Conservation (phyloP, 2,113 vertebrate species). For the Seriola rivoliana region DNA sequence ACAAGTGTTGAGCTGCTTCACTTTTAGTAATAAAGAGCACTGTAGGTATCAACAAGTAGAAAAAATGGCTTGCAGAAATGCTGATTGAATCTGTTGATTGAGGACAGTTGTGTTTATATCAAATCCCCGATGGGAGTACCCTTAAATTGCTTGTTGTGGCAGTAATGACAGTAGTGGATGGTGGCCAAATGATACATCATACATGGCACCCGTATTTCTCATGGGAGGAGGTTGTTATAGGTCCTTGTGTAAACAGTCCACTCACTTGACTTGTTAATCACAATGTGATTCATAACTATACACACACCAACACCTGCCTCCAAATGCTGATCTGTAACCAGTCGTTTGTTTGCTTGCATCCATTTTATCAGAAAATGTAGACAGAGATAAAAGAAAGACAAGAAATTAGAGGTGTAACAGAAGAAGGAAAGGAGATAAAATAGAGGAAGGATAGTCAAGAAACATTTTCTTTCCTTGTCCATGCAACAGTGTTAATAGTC, state of each 20-base stretch:
- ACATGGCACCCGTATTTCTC: slow-evolving; percentile 19
- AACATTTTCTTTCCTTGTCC: neutral
- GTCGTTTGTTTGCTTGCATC: neutral
- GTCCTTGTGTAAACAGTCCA: slow-evolving; percentile 42
- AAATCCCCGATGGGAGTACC: neutral
- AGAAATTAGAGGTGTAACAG: neutral
- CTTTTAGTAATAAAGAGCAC: neutral
- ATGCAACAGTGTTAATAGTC: neutral
- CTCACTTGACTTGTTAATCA: slow-evolving; percentile 26
- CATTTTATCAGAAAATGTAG: slow-evolving; percentile 22
- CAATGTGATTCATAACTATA: slow-evolving; percentile 22
- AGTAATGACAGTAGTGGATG: slow-evolving; percentile 27
- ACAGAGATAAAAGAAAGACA: neutral
- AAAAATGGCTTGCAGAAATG: slow-evolving; percentile 12
- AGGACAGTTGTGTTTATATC: slow-evolving; percentile 23
- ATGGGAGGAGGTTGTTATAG: slow-evolving; percentile 19
- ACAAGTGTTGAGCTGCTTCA: neutral
- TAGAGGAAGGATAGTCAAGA: neutral
- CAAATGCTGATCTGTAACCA: neutral
- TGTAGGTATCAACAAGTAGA: neutral
- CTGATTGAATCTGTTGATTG: slow-evolving; percentile 32
- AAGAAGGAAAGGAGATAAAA: slow-evolving; percentile 1
- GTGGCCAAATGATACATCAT: slow-evolving; percentile 49
- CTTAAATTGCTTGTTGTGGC: slow-evolving; percentile 2
- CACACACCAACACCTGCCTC: neutral